Evolutionary conservation across 2,797 vertebrate genomes (phyloP), one percentile per base, ranked within the genome.

Genomic region (Menidia menidia): DNA sequence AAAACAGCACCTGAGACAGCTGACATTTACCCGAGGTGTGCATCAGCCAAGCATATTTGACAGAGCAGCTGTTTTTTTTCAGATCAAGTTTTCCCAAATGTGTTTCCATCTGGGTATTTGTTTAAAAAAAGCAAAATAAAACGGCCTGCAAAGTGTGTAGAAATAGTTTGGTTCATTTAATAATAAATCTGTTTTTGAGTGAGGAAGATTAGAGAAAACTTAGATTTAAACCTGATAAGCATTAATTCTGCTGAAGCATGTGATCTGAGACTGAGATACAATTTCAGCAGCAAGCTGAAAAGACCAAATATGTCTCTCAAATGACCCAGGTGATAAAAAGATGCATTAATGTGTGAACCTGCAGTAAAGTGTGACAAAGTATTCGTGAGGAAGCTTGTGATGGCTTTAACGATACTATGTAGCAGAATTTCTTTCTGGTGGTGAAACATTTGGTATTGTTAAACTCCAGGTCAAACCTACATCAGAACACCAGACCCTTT

Each of bases 241-340:
- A 53, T 44, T 43, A 43, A 39, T 3, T 39, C 43, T 18, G 3
- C 16, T 47, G 19, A 35, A 32, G 42, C 42, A 41, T 52, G 16
- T 59, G 48, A 39, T 30, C 32, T 39, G 54, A 72, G 19, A 52
- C 16, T 15, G n/a, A 48, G 42, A 18, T 19, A 45, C 39, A 58
- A 30, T 56, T 42, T 33, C 18, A 53, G 32, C 54, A 35, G 19
- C 33, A 16, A 3, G 4, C 8, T 30, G 45, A 56, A 18, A 47
- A 41, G 48, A 51, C 35, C 4, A 45, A 35, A 39, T 50, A 32
- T 14, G 25, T 31, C 33, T 5, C 5, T 5, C 5, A 39, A 25
- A 11, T 51, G 42, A 13, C 61, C 16, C 35, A 43, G 16, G 56
- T 33, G 30, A 43, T 12, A 42, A 51, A 51, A 16, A 64, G 39